Evolutionary conservation across 2,888 invertebrate species (phyloP), one percentile per base, ranked within the genome.

Genomic region (Dusona sp.): DNA sequence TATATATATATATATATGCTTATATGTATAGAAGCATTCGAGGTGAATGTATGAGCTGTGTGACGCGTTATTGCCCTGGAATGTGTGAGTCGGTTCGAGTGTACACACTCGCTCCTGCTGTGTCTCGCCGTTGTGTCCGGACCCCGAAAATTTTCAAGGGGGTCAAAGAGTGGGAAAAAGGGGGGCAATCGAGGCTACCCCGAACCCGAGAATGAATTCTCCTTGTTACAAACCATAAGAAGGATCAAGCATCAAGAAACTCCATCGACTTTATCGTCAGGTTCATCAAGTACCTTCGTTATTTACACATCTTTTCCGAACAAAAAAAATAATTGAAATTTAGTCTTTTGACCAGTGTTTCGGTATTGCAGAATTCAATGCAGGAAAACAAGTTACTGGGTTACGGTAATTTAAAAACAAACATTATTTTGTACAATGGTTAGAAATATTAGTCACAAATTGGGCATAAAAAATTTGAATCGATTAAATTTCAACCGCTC

Each of bases 11-110:
- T 16, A 45, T 57, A 36, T 79, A 25, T 38, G 65, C 25, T 29
- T 48, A 2, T 2, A 19, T 19, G 61, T 64, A 79, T 80, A 25
- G 68, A 87, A 73, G 65, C 72, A 67, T 83, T 79, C 38, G 45
- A 67, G 67, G 75, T 85, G 81, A 83, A 78, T 75, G 85, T 83
- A 80, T 78, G 77, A 83, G 78, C 83, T 36, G 65, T 64, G 79
- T 57, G 83, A 81, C 79, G 84, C 84, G 79, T 83, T 86, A 84
- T 86, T 84, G 81, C 75, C 84, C 75, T 79, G 87, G 87, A 87
- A 87, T 87, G 85, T 87, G 61, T 68, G 83, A 51, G 68, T 83
- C 29, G 33, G 57, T 72, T 48, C 64, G 83, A 75, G 77, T 38
- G 54, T 61, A 79, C 74, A 77, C 45, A 73, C 57, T 68, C 73